Conservation (phyloP, 2,888 invertebrate species). For the Caenorhabditis angaria region DNA sequence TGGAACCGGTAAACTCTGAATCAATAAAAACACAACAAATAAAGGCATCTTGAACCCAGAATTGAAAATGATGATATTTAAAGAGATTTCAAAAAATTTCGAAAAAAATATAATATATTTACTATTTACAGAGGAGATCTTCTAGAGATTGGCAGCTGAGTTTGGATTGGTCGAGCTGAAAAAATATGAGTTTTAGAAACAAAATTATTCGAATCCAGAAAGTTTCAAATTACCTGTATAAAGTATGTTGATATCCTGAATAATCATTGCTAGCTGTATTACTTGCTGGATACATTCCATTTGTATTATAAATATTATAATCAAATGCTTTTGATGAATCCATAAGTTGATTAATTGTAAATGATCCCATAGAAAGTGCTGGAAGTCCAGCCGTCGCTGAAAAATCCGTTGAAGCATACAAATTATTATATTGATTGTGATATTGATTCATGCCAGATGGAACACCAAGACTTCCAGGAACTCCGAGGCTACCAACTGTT, state of each 20-base stretch:
- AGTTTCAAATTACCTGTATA: constrained; percentile 54
- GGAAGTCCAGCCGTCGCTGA: constrained; percentile 17
- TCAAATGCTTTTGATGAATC: constrained; percentile 11
- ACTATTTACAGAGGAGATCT: background rate
- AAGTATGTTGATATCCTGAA: constrained; percentile 46
- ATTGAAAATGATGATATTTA: background rate
- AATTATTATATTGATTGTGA: constrained; percentile 20
- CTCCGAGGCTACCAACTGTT: constrained; percentile 43
- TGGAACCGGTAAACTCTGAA: background rate
- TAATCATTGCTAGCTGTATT: constrained; percentile 32
- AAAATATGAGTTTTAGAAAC: constrained; percentile 13
- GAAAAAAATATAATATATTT: constrained; percentile 21
- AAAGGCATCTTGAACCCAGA: constrained; percentile 5
- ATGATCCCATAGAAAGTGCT: constrained; percentile 20
- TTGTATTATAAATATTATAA: constrained; percentile 6
- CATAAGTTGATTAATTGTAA: constrained; percentile 13
- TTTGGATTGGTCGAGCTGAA: constrained; percentile 63
- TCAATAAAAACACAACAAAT: constrained; percentile 4
- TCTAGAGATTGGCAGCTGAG: constrained; percentile 62
- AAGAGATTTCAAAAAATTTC: constrained; percentile 14
- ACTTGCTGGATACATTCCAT: constrained; percentile 13
- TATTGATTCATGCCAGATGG: constrained; percentile 28
- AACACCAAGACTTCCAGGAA: constrained; percentile 9
- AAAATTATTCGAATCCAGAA: background rate
- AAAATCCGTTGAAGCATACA: constrained; percentile 27